phyloP scores from a whole-genome alignment of 1,140 invertebrate genomes.

The Drosophila biarmipes region DNA sequence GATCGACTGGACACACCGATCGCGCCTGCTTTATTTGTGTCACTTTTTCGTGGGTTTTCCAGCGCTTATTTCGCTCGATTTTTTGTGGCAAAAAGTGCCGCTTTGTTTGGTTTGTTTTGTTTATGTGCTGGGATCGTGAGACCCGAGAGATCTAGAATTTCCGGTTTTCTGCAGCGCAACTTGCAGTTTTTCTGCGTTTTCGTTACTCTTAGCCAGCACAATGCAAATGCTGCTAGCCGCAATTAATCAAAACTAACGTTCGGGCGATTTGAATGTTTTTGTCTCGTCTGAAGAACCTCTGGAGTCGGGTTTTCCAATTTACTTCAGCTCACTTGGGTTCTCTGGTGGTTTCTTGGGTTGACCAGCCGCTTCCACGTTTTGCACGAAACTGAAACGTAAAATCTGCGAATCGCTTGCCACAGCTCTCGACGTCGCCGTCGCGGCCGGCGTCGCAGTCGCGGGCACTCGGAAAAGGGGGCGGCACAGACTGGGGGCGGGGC shows the following conservation, averaged over 20 bases:
- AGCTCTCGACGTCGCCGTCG: conserved; percentile 41
- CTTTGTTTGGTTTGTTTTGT: conserved; percentile 52
- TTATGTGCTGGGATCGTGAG: conserved; percentile 50
- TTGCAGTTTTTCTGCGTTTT: conserved; percentile 30
- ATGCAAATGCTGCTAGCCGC: conserved; percentile 38
- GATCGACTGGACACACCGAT: conserved; percentile 45
- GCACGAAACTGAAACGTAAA: conserved; percentile 80
- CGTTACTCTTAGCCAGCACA: conserved; percentile 32
- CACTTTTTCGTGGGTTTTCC: conserved; percentile 42
- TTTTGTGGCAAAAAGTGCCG: conserved; percentile 37
- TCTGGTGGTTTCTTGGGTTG: conserved; percentile 38
- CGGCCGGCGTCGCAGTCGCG: conserved; percentile 6
- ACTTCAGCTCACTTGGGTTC: conserved; percentile 27
- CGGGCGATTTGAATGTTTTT: conserved; percentile 27
- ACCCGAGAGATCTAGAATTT: conserved; percentile 73
- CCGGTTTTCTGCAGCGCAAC: conserved; percentile 64
- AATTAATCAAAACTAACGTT: conserved; percentile 50
- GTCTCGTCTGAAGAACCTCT: not conserved
- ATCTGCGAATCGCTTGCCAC: conserved; percentile 66
- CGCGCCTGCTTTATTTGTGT: conserved; percentile 52
- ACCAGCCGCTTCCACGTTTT: conserved; percentile 79
- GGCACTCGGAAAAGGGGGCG: conserved; percentile 16
- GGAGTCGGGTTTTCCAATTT: conserved; percentile 46
- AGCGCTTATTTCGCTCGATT: conserved; percentile 20
- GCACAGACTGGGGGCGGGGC: not conserved